phyloP scores from a whole-genome alignment of 2,113 vertebrate genomes.

The Lepus europaeus region DNA sequence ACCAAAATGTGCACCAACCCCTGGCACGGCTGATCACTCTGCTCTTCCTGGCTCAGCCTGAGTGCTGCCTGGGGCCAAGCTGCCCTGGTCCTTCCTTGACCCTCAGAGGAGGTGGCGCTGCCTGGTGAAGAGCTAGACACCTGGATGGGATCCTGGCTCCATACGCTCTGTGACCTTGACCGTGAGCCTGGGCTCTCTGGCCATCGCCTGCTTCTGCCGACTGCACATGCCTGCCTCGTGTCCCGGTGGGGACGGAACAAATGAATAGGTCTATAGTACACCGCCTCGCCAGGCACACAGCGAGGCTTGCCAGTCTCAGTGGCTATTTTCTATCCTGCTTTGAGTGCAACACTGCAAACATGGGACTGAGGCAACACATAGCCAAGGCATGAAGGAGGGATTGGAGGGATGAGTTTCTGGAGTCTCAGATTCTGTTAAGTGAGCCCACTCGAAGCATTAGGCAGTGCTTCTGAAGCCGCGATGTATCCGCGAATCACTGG shows the following conservation, averaged over 20 bases:
- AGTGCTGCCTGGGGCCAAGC: not conserved
- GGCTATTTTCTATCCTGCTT: constrained; percentile 20
- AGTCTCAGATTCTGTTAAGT: not conserved
- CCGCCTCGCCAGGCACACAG: not conserved
- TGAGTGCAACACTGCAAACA: not conserved
- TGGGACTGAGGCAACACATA: constrained; percentile 1
- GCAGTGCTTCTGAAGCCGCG: not conserved
- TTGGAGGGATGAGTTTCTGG: not conserved
- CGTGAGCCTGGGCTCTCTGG: not conserved
- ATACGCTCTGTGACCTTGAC: not conserved
- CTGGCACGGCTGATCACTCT: not conserved
- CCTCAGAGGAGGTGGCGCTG: not conserved
- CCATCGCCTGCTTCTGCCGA: not conserved
- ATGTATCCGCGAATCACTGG: fast-evolving
- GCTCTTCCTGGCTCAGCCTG: not conserved
- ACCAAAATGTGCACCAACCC: not conserved
- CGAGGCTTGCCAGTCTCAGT: not conserved
- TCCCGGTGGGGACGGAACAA: not conserved
- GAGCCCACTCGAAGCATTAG: not conserved
- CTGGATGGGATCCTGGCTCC: not conserved
- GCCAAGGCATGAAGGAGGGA: not conserved
- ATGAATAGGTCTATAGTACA: not conserved
- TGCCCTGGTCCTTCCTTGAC: not conserved
- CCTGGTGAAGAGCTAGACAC: not conserved
- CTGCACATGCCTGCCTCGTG: not conserved